Evolutionary conservation across 37 sponge, comb jelly and placozoan species (phyloP), one percentile per base, ranked within the genome.

Genomic region (Theonella swinhoei): DNA sequence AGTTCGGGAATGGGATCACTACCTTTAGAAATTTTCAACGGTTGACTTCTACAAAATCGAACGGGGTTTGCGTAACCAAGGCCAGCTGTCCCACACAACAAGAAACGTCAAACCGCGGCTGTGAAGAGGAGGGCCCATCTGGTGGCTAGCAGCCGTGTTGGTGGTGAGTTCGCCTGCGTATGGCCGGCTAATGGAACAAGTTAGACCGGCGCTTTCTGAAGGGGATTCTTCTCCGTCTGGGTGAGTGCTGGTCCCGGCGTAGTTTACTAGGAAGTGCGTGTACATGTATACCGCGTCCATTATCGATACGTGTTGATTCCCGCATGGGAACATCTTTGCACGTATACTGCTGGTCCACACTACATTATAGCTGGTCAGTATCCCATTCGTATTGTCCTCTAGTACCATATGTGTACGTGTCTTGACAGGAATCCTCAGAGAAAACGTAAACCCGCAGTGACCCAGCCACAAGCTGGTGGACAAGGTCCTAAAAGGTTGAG

Each of bases 151-250:
- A 65, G 66, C 66, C 66, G 66, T 26, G 19, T 65, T 65, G 66
- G 25, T 68, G 31, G 34, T 68, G 30, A 31, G 69, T 32, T 65
- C 20, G 69, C 30, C 69, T 29, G 25, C 69, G 34, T 7, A 68
- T 33, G 69, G 33, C 14, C 34, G 85, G 89, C 89, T 89, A 79
- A 89, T 89, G 89, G 89, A 89, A 83, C 65, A 28, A 79, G 24
- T 78, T 40, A 67, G 40, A 28, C 40, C 78, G 71, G 89, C 64
- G 42, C 64, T 30, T 75, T 33, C 79, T 83, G 80, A 83, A 78
- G 89, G 78, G 80, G 85, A 79, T 72, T 79, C 89, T 85, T 84
- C 89, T 68, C 89, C 63, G 43, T 60, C 39, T 47, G 69, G 87
- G 87, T 86, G 30, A 33, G 75, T 33, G 22, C 36, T n/a, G n/a